phyloP scores from a whole-genome alignment of 2,797 vertebrate genomes.

The Hyperoplus immaculatus region DNA sequence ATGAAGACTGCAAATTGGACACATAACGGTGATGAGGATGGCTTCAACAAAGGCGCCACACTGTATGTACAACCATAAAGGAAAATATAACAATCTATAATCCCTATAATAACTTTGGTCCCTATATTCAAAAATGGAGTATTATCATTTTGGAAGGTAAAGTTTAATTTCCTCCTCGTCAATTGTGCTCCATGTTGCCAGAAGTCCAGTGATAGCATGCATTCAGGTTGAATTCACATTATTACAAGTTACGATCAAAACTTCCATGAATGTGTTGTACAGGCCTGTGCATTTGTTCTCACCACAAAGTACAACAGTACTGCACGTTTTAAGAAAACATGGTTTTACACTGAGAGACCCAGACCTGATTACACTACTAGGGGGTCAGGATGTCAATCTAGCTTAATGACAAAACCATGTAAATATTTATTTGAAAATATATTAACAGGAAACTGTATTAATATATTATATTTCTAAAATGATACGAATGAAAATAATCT shows the following conservation, averaged over 20 bases:
- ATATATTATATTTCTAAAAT: conserved; percentile 16
- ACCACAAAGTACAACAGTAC: background rate
- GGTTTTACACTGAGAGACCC: conserved; percentile 7
- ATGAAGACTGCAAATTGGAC: conserved; percentile 32
- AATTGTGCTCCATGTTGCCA: background rate
- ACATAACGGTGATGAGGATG: background rate
- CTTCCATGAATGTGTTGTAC: background rate
- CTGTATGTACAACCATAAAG: conserved; percentile 1
- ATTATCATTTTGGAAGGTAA: background rate
- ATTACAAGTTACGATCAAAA: background rate
- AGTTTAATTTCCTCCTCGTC: background rate
- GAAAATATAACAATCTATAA: conserved; percentile 1
- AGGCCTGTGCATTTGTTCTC: background rate
- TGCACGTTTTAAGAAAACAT: conserved; percentile 18
- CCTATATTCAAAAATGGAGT: background rate
- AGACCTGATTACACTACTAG: conserved; percentile 3
- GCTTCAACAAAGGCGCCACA: conserved; percentile 9
- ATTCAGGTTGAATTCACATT: background rate
- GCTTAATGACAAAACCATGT: conserved; percentile 7
- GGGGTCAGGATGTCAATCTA: background rate
- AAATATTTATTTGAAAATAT: conserved; percentile 9
- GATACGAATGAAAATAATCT: conserved; percentile 6
- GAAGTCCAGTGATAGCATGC: background rate
- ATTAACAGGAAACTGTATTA: background rate
- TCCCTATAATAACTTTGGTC: background rate